A percentile compares a stretch with the other conserved stretches of the same genome.
phyloP scores from a whole-genome alignment of 92 coral and sea anemone species.

The Siderastrea radians region DNA sequence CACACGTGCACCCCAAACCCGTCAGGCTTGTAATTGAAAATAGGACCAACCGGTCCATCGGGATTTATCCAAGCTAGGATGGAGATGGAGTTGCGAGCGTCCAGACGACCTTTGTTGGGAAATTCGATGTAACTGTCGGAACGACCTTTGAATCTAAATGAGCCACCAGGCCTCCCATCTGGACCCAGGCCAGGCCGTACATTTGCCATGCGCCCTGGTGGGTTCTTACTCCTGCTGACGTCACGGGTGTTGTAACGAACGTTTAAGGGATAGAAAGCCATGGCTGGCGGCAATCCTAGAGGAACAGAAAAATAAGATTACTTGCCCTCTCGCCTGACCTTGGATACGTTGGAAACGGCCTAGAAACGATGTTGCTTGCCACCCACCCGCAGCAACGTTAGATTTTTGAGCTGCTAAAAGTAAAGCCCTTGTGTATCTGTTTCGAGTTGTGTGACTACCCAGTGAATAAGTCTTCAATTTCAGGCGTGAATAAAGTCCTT shows the following conservation, averaged over 20 bases:
- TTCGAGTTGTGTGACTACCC: too few relatives aligned
- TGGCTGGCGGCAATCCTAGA: conserved; percentile 79
- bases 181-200: conserved; percentile 82
- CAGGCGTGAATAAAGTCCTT: too few relatives aligned
- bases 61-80: conserved; percentile 90
- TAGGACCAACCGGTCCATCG: conserved; percentile 82
- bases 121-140: conserved; percentile 84
- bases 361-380: not conserved
- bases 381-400: not conserved
- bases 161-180: conserved; percentile 78
- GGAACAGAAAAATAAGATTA: not conserved
- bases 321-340: too few relatives aligned
- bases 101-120: conserved; percentile 79
- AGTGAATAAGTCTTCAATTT: too few relatives aligned
- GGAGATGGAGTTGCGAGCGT: conserved; percentile 80
- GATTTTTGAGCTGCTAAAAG: too few relatives aligned
- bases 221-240: conserved; percentile 80
- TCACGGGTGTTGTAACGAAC: conserved; percentile 75
- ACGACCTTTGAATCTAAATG: conserved; percentile 82
- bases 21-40: conserved; percentile 83
- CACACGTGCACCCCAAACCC: conserved; percentile 92
- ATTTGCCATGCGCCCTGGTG: conserved; percentile 80
- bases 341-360: not conserved
- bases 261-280: conserved; percentile 88
- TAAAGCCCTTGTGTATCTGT: too few relatives aligned